Percentiles rank a stretch among this genome's conserved stretches.
Evolutionary conservation across 2,113 vertebrate species (phyloP).

Genomic region (Camelus dromedarius): DNA sequence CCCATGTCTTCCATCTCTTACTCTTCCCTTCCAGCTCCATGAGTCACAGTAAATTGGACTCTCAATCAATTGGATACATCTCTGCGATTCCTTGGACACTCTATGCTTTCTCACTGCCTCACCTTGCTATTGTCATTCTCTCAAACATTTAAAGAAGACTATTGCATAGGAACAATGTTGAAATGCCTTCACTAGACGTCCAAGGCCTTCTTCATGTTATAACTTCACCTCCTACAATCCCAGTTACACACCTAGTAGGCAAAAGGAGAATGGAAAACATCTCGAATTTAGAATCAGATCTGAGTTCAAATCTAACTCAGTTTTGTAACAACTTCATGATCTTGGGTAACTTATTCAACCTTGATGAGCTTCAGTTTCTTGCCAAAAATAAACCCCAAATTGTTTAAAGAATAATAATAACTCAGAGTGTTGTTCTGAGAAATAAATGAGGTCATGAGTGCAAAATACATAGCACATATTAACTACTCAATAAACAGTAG

Average conservation of each 20-base stretch:
- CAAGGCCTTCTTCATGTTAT: background rate
- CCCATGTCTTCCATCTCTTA: background rate
- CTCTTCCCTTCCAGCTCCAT: background rate
- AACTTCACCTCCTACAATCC: background rate
- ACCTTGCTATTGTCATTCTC: background rate
- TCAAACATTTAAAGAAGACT: too few species aligned
- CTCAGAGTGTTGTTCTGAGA: background rate
- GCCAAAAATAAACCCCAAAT: background rate
- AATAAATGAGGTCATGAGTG: background rate
- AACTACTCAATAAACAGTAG: background rate
- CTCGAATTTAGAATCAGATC: background rate
- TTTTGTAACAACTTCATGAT: background rate
- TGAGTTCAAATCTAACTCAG: constrained; percentile 7
- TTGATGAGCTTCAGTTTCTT: background rate
- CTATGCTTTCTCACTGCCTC: background rate
- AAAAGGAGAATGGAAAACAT: background rate
- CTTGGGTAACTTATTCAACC: background rate
- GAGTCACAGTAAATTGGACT: background rate
- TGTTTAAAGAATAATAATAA: background rate
- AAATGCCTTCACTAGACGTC: background rate
- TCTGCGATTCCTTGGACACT: background rate
- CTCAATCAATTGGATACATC: background rate
- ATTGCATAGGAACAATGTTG: background rate
- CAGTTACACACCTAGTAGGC: background rate
- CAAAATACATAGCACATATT: background rate